phyloP scores from a whole-genome alignment of 2,113 vertebrate species.

The Perca flavescens region DNA sequence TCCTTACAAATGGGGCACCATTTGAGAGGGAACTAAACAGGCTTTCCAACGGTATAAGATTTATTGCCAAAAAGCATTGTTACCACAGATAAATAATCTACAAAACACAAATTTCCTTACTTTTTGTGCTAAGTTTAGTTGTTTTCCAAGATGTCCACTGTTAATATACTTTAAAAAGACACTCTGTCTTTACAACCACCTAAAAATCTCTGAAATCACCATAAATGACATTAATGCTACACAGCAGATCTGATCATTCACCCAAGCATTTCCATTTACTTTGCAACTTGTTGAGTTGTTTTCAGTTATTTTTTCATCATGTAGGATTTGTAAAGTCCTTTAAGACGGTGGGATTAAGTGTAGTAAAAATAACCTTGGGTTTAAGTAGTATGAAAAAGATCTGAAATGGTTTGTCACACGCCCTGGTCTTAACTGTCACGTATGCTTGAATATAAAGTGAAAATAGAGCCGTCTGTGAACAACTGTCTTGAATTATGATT shows the following conservation, averaged over 20 bases:
- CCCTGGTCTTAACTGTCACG: not conserved
- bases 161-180: slow-evolving; percentile 42
- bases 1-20: no score
- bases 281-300: not conserved
- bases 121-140: not conserved
- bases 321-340: not conserved
- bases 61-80: no score
- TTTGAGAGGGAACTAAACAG: no score
- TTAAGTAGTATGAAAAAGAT: slow-evolving; percentile 11
- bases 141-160: slow-evolving; percentile 38
- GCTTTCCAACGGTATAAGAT: no score
- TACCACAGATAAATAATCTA: no score
- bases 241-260: slow-evolving; percentile 1
- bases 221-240: slow-evolving; percentile 21
- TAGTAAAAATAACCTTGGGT: slow-evolving; percentile 3
- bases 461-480: slow-evolving; percentile 16
- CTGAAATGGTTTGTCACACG: slow-evolving; percentile 6
- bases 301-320: slow-evolving; percentile 17
- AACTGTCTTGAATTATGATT: slow-evolving; percentile 12
- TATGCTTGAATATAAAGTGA: slow-evolving; percentile 1
- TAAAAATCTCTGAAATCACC: slow-evolving; percentile 18
- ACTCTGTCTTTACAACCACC: slow-evolving; percentile 20
- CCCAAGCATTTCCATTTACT: not conserved
- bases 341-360: not conserved
- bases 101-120: no score